Base-by-base conservation (phyloP, 2,113 vertebrate species). In the Cygnus buccinator region DNA sequence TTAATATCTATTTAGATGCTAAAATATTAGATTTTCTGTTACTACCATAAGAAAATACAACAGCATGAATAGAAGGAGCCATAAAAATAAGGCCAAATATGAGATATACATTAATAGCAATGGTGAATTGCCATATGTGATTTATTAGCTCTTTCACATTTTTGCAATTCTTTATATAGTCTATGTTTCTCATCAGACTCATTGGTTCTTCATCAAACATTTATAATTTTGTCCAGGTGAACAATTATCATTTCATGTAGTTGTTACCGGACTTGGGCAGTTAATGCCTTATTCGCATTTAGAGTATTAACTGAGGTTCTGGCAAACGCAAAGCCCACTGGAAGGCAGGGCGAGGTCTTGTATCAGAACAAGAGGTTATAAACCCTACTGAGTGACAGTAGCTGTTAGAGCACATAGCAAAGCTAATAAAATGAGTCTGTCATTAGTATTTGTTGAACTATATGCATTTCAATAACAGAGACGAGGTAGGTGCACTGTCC, bases 201-300 rank as follows among this genome's bases (percentile, higher is more conserved):
- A 61, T 94, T 96, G 74, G 91, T 96, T 90, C 90, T 96, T 97
- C 95, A 95, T 95, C 84, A 95, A 96, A 91, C 72, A 70, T 93
- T 92, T 93, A 79, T 78, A 89, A 83, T 96, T 97, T 95, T 95
- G 79, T 93, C 62, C 85, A 95, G 88, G 91, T 7, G 82, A 86
- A 79, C 72, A 62, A 94, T 87, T 92, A 95, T 90, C 59, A 48
- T 95, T 97, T 97, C 61, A 65, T 65, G 89, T 68, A 90, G 85
- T 90, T 97, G 68, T 97, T 97, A 97, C 95, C 70, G n/a, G 75
- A 76, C 58, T 85, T 82, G 59, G 80, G 71, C 44, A 92, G 87
- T 33, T 41, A 55, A 39, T 35, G 11, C 19, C 11, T 86, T 21
- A 35, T 81, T 92, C 22, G 61, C 21, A 37, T 33, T 44, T 1